These are phyloP conservation scores for Standfussiana lucernea DNA, from an alignment of 2,888 invertebrate genomes.

Conservation along the genomic window DNA sequence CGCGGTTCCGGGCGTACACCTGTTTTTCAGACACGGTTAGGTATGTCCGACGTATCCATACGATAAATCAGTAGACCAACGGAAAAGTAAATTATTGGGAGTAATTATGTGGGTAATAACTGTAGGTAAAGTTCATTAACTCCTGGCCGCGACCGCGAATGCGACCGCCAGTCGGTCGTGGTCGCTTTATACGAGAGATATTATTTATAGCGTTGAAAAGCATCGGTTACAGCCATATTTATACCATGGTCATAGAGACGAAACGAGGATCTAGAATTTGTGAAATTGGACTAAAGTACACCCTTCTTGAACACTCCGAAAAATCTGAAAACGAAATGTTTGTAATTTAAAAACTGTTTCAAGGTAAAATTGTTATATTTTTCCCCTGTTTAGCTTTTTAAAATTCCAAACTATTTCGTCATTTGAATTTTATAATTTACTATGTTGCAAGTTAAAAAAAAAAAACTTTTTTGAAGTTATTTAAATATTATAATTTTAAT, in stretches of 20 bases:
- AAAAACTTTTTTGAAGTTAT: not conserved
- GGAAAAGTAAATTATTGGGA: conserved; percentile 34
- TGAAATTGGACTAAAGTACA: not conserved
- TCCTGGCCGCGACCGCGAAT: conserved; percentile 21
- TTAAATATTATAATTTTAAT: not conserved
- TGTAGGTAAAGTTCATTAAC: conserved; percentile 39
- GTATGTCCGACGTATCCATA: conserved; percentile 17
- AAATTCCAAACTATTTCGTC: not conserved
- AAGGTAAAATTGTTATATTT: not conserved
- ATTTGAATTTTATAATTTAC: not conserved
- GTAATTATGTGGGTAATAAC: conserved; percentile 30
- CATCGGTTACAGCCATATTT: not conserved
- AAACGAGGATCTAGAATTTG: not conserved
- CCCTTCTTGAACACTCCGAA: not conserved
- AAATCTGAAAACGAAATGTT: not conserved
- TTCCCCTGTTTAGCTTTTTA: not conserved
- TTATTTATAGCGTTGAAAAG: conserved; percentile 11
- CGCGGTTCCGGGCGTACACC: conserved; percentile 21
- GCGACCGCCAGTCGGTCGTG: not conserved
- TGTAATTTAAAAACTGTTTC: not conserved
- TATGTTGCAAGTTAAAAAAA: not conserved
- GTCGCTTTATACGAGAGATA: not conserved
- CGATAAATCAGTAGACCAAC: conserved; percentile 35
- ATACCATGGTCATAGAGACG: not conserved
- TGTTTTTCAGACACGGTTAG: conserved; percentile 31